A percentile compares a stretch with the other conserved stretches of the same genome.
phyloP scores from a whole-genome alignment of 2,888 invertebrate genomes.

The Thecophora atra region DNA sequence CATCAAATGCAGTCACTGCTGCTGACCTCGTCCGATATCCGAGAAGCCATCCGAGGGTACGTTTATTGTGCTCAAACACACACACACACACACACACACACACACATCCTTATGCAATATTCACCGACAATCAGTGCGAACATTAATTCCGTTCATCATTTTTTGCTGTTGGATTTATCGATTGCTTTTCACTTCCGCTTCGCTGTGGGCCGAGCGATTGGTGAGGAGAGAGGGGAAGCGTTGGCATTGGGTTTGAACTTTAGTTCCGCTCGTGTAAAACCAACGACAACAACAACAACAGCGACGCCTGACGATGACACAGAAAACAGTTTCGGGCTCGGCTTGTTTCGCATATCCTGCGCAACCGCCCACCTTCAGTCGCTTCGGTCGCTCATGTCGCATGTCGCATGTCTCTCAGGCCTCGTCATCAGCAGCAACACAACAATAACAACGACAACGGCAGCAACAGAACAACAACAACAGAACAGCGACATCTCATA shows the following conservation, averaged over 20 bases:
- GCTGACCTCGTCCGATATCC: conserved; percentile 26
- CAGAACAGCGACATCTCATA: not conserved
- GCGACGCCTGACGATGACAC: conserved; percentile 20
- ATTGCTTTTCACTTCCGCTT: conserved; percentile 10
- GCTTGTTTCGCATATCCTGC: conserved; percentile 32
- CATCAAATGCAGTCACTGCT: not conserved
- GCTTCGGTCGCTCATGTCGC: not conserved
- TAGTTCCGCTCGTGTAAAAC: conserved; percentile 9
- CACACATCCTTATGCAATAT: not conserved
- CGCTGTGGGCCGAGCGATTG: not conserved
- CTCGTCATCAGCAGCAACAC: too few species aligned
- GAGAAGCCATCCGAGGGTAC: not conserved
- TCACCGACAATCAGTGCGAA: conserved; percentile 14
- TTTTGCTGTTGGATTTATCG: conserved; percentile 1
- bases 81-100: not conserved
- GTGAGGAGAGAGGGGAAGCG: not conserved
- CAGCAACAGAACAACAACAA: not conserved
- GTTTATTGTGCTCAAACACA: not conserved
- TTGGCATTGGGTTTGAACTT: not conserved
- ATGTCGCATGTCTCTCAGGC: conserved; percentile 3
- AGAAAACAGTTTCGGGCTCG: conserved; percentile 29
- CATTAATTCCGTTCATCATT: conserved; percentile 10
- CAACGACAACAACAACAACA: conserved; percentile 13
- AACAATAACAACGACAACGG: not conserved
- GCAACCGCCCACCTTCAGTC: conserved; percentile 11